Base-by-base conservation (phyloP, 2,888 invertebrate genomes). In the Thecocarcelia acutangulata region DNA sequence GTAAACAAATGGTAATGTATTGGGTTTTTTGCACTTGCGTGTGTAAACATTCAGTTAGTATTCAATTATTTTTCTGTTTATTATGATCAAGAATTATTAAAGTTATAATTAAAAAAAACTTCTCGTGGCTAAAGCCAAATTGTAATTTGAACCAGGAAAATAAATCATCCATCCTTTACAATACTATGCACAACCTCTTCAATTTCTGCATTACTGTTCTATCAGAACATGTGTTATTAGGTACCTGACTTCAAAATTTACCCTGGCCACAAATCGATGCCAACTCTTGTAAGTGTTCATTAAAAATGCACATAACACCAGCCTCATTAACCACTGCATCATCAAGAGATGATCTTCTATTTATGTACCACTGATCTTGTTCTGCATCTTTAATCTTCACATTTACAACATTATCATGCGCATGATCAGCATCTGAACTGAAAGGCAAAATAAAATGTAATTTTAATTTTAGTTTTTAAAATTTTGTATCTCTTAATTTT, bases 401-500 rank as follows among this genome's bases (percentile, higher is more conserved):
- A 61, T 54, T 40, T 40, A 48, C 69, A 40, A 63, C 48, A 70
- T 70, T 50, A 64, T 70, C 61, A 44, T 59, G 3, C 2, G 17
- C 59, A 48, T 64, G 17, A 74, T 50, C 68, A 64, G 1, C 46
- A 17, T 52, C 28, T 48, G 8, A 59, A 9, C 42, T 50, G 19
- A 37, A 59, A 37, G 40, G n/a, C 19, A 24, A 44, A 9, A 56
- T 12, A 42, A 72, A 58, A 64, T 72, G 50, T 44, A 58, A 44
- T 58, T 76, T 76, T 52, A 44, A 58, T 58, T 77, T 76, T 9
- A 33, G 33, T 33, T 33, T 33, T 33, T 21, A 5, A 54, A 33
- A 70, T 77, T 76, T 61, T 66, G 50, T 70, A 77, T 64, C 21
- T 77, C 64, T 77, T 64, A 63, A 64, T 70, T 70, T 76, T n/a